phyloP scores from a whole-genome alignment of 1,140 invertebrate species.

The Drosophila serrata region DNA sequence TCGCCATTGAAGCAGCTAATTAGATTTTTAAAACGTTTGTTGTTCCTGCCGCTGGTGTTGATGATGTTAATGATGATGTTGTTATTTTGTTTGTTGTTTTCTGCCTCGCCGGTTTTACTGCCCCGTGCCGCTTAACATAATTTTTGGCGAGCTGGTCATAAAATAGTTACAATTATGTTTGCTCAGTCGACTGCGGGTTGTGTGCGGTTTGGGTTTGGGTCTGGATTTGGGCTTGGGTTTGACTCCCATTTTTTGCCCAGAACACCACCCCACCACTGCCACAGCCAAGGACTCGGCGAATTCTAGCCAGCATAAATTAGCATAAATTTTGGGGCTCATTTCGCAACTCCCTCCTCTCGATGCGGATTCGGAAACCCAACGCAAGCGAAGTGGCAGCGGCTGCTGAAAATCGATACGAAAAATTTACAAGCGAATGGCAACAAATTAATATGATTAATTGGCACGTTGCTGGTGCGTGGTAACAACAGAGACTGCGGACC shows the following conservation, averaged over 20 bases:
- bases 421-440: conserved; percentile 46
- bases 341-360: neutral
- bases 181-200: conserved; percentile 42
- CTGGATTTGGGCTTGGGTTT: neutral
- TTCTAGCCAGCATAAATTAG: conserved; percentile 69
- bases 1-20: conserved; percentile 79
- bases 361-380: neutral
- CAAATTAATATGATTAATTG: conserved; percentile 83
- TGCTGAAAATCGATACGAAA: conserved; percentile 65
- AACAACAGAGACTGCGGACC: conserved; percentile 15
- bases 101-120: conserved; percentile 25
- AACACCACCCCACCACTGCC: neutral
- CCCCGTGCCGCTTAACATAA: conserved; percentile 48
- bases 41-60: conserved; percentile 30
- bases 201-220: conserved; percentile 19
- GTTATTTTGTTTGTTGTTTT: conserved; percentile 20
- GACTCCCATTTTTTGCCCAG: conserved; percentile 1
- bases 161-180: conserved; percentile 74
- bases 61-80: conserved; percentile 48
- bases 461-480: conserved; percentile 49
- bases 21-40: conserved; percentile 69
- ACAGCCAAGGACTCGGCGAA: conserved; percentile 2
- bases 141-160: conserved; percentile 56
- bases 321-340: conserved; percentile 54
- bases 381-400: conserved; percentile 1